Base-by-base conservation (phyloP, 37 sponge, comb jelly and placozoan genomes). In the Spongilla lacustris region DNA sequence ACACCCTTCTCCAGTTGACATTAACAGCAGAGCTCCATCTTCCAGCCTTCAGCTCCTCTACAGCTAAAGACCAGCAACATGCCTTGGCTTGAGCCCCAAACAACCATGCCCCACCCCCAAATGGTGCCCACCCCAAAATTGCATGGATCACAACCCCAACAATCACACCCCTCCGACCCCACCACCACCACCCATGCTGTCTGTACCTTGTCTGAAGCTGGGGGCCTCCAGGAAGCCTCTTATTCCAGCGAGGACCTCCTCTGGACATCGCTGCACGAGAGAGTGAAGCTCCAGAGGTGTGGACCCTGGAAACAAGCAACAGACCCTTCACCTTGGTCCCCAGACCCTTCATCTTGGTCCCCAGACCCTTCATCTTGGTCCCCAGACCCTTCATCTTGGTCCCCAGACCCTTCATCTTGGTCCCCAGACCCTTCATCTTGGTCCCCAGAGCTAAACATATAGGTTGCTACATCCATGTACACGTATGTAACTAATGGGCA, bases 181-280 rank as follows among this genome's bases (percentile, higher is more conserved):
- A n/a, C n/a, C n/a, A 10, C 58, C 58, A 19, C 58, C 58, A 19
- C 58, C 4, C 19, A 14, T 3, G 58, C 19, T 1, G 19, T 19
- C 12, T 71, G 34, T 72, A 90, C 91, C 91, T 86, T 86, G 79
- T 27, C 69, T 48, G 68, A 91, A 91, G 33, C 26, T 70, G 24
- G 58, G 71, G 22, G 86, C 69, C 27, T 50, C 87, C 31, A 91
- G 73, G 77, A 83, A 91, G 28, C 80, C 81, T 73, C 46, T 91
- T 28, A 91, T 84, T 4, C 88, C 84, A 19, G 31, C 24, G 13
- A 91, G 80, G 4, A 79, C 78, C 27, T 91, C 84, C n/a, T 74
- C 41, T 17, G 92, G 88, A 17, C 78, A 36, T 2, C 50, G 17
- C 75, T 82, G 36, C 10, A 71, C 74, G 29, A 91, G 70, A 0